Percentiles rank a stretch among this genome's conserved stretches.
These are phyloP conservation scores for Prolemur simus DNA, from an alignment of 2,113 vertebrate genomes.

Conservation along the genomic window DNA sequence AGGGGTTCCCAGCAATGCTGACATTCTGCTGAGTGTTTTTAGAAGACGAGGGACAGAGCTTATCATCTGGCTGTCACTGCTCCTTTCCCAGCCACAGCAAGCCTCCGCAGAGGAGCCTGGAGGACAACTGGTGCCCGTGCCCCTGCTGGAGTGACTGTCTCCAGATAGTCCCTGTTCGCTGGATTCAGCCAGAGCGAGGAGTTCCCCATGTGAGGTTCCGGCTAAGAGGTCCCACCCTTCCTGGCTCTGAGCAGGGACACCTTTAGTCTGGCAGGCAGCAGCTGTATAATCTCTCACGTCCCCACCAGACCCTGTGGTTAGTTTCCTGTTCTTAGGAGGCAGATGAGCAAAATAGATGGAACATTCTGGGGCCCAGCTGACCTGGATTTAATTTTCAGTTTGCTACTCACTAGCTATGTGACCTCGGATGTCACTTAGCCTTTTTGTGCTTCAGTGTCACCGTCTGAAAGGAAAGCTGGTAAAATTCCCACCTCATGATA, in stretches of 20 bases:
- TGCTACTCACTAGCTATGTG: background rate
- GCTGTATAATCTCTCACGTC: rapidly evolving
- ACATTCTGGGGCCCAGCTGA: background rate
- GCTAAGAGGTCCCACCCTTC: background rate
- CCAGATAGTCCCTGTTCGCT: background rate
- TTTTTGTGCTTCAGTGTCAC: background rate
- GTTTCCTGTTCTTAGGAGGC: background rate
- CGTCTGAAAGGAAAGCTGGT: background rate
- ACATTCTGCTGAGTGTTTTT: background rate
- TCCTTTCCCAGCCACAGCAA: background rate
- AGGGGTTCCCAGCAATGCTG: background rate
- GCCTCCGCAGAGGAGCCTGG: background rate
- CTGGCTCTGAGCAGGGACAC: background rate
- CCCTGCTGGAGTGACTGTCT: background rate
- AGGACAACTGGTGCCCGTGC: background rate
- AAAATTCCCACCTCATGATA: rapidly evolving
- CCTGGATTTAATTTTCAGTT: background rate
- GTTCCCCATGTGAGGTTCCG: background rate
- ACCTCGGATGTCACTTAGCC: background rate
- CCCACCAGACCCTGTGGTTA: background rate
- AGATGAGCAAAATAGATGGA: background rate
- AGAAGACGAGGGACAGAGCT: background rate
- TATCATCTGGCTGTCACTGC: background rate
- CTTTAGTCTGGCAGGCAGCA: background rate
- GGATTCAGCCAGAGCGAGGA: background rate